A percentile compares a stretch with the other conserved stretches of the same genome.
Evolutionary conservation across 2,888 invertebrate species (phyloP).

Genomic region (Xestia ashworthii): DNA sequence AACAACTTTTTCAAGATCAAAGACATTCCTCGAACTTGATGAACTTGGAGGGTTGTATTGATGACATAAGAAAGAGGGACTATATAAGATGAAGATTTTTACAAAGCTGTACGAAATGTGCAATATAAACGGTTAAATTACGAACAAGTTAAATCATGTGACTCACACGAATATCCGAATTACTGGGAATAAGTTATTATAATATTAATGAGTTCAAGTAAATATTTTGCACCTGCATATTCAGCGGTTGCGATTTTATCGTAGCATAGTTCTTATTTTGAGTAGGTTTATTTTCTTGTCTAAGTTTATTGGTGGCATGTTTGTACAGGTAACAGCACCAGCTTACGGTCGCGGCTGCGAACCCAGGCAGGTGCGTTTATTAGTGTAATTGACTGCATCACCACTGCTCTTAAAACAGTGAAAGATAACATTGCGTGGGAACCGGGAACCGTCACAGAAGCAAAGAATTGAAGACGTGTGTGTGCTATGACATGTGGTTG

Average conservation of each 20-base stretch:
- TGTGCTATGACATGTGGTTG: no score
- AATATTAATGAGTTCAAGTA: constrained; percentile 42
- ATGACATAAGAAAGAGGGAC: not conserved
- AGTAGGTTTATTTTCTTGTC: constrained; percentile 45
- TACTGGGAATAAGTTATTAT: constrained; percentile 11
- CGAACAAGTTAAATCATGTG: not conserved
- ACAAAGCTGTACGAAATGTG: not conserved
- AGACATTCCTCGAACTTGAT: no score
- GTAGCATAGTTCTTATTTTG: constrained; percentile 37
- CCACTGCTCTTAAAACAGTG: not conserved
- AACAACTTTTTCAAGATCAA: no score
- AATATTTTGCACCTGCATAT: constrained; percentile 51
- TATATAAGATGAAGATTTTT: not conserved
- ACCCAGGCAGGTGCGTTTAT: not conserved
- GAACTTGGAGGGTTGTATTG: not conserved
- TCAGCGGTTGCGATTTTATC: constrained; percentile 35
- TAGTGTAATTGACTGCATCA: not conserved
- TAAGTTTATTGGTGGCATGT: constrained; percentile 56
- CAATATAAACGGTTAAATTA: not conserved
- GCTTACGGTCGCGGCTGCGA: not conserved
- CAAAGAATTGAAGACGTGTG: not conserved
- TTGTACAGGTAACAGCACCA: constrained; percentile 33
- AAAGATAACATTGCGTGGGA: not conserved
- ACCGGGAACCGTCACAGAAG: not conserved
- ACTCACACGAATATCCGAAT: constrained; percentile 2